These are phyloP conservation scores for Drosophila recens DNA, from an alignment of 2,888 invertebrate species.

Conservation along the genomic window DNA sequence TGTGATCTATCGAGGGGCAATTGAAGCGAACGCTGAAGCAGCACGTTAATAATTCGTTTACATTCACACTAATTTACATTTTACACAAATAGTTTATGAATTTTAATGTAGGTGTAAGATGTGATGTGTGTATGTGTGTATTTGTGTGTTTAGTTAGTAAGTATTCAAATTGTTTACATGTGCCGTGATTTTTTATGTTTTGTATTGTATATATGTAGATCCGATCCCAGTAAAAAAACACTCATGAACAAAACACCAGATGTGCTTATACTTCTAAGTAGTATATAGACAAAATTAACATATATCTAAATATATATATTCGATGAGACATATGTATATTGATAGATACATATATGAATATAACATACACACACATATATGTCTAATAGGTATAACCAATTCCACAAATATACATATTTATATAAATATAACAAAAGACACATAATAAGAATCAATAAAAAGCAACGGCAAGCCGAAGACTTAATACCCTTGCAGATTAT, in stretches of 20 bases:
- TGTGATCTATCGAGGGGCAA: not conserved
- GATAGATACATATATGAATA: not conserved
- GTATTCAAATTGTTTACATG: conserved; percentile 23
- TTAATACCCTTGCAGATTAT: conserved; percentile 6
- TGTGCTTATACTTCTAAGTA: conserved; percentile 10
- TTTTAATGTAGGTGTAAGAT: not conserved
- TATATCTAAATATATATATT: conserved; percentile 5
- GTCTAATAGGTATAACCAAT: conserved; percentile 12
- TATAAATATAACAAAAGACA: conserved; percentile 23
- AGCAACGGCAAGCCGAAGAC: conserved; percentile 2
- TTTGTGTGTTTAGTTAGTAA: conserved; percentile 19
- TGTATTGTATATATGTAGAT: conserved; percentile 13
- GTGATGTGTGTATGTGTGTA: conserved; percentile 6
- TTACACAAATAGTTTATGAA: conserved; percentile 25
- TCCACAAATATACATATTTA: conserved; percentile 30
- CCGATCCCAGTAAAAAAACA: conserved; percentile 30
- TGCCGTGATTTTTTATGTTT: conserved; percentile 14
- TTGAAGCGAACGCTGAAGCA: conserved; percentile 56
- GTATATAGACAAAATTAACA: conserved; percentile 16
- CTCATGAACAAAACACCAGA: conserved; percentile 23
- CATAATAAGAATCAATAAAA: not conserved
- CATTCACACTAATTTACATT: conserved; percentile 39
- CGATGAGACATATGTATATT: not conserved
- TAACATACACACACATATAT: conserved; percentile 17
- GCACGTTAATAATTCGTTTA: conserved; percentile 36